These are phyloP conservation scores for Epinephelus coioides DNA, from an alignment of 2,797 vertebrate species.

Conservation along the genomic window DNA sequence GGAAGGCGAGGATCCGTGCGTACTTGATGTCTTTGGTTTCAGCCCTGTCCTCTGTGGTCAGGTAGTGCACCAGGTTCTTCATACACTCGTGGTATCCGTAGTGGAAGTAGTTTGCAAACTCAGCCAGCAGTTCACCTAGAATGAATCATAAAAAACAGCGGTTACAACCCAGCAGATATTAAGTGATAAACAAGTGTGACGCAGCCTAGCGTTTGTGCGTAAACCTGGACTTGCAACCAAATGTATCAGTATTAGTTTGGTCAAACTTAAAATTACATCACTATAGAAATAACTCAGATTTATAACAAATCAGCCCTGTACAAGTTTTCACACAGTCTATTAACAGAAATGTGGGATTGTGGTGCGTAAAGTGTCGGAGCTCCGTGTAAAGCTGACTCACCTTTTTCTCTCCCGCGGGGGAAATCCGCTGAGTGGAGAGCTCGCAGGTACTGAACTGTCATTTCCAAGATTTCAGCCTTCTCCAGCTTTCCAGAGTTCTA, in stretches of 20 bases:
- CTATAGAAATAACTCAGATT: not conserved
- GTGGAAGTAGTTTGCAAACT: slow-evolving; percentile 99
- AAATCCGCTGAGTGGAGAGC: slow-evolving; percentile 96
- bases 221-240: slow-evolving; percentile 15
- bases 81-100: slow-evolving; percentile 99
- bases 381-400: slow-evolving; percentile 73
- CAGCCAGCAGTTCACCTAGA: slow-evolving; percentile 92
- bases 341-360: not conserved
- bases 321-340: not conserved
- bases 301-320: fast-evolving
- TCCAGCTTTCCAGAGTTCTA: slow-evolving; percentile 98
- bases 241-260: not conserved
- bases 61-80: slow-evolving; percentile 98
- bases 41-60: slow-evolving; percentile 96
- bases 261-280: not conserved
- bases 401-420: slow-evolving; percentile 96
- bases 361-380: slow-evolving; percentile 40
- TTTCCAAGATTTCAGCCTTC: slow-evolving; percentile 98
- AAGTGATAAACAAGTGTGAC: not conserved
- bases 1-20: slow-evolving; percentile 96
- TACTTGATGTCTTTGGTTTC: slow-evolving; percentile 99
- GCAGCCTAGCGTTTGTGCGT: slow-evolving; percentile 11
- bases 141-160: slow-evolving; percentile 16
- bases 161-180: slow-evolving; percentile 9
- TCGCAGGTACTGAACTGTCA: slow-evolving; percentile 98